Evolutionary conservation across 1,140 invertebrate genomes (phyloP).

Genomic region (Aphaenogaster floridana): DNA sequence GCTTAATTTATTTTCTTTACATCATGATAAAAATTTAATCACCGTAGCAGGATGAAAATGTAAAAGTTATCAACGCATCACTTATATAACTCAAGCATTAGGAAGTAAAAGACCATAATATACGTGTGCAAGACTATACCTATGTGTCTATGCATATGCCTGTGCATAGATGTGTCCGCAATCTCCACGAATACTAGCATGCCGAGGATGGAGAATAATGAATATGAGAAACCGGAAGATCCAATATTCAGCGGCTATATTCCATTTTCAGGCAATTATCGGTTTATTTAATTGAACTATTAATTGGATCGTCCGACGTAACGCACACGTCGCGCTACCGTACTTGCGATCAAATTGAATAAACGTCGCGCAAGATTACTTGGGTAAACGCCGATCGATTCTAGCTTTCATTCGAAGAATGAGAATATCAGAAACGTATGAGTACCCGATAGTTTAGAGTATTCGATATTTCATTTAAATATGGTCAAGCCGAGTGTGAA

Average conservation of each 20-base stretch:
- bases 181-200: constrained; percentile 30
- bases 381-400: constrained; percentile 43
- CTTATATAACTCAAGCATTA: constrained; percentile 32
- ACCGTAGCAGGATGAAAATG: not conserved
- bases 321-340: constrained; percentile 62
- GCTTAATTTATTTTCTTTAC: not conserved
- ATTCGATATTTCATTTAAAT: constrained; percentile 37
- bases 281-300: constrained; percentile 84
- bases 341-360: constrained; percentile 71
- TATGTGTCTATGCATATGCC: not conserved
- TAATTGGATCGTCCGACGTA: constrained; percentile 79
- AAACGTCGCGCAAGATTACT: constrained; percentile 67
- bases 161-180: constrained; percentile 24
- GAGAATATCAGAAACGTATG: constrained; percentile 31
- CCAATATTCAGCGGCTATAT: constrained; percentile 78
- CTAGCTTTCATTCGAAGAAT: constrained; percentile 40
- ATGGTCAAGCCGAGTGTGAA: too few relatives aligned
- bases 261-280: constrained; percentile 83
- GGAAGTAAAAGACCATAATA: constrained; percentile 11
- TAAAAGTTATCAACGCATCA: constrained; percentile 12
- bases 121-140: not conserved
- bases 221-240: constrained; percentile 77
- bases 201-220: constrained; percentile 71
- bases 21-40: not conserved
- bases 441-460: constrained; percentile 19